These are phyloP conservation scores for Cetoscarus ocellatus DNA, from an alignment of 2,797 vertebrate genomes.

Conservation along the genomic window DNA sequence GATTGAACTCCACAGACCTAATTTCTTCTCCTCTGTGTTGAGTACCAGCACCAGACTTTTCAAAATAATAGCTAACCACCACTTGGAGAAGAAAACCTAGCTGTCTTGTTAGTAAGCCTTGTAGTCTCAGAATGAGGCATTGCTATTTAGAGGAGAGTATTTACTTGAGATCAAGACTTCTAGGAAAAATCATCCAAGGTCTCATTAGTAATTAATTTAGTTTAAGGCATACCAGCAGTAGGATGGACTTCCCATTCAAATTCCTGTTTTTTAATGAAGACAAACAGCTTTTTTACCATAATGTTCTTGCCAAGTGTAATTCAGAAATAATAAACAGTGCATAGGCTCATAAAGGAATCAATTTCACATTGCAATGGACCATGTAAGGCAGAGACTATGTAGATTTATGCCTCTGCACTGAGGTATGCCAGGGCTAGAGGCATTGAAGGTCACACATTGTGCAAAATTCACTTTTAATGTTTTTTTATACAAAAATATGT, in stretches of 20 bases:
- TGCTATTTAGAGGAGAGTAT: conserved; percentile 5
- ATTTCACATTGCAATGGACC: too few species aligned
- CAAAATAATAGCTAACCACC: conserved; percentile 63
- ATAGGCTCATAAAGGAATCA: too few species aligned
- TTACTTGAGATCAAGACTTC: neutral
- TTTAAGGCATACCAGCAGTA: neutral
- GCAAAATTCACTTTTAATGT: too few species aligned
- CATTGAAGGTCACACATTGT: too few species aligned
- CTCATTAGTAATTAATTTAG: conserved; percentile 6
- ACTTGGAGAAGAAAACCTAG: conserved; percentile 49
- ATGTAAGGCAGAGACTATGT: too few species aligned
- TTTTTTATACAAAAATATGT: too few species aligned
- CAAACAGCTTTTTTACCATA: too few species aligned
- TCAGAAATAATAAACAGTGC: too few species aligned
- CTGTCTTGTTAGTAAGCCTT: conserved; percentile 16
- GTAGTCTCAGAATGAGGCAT: conserved; percentile 28
- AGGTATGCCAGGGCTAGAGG: too few species aligned
- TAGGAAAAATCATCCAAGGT: neutral
- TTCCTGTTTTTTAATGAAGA: too few species aligned
- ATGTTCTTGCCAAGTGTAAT: too few species aligned
- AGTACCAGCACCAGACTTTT: conserved; percentile 62
- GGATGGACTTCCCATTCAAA: neutral
- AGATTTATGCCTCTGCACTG: too few species aligned
- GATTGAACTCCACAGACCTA: conserved; percentile 63
- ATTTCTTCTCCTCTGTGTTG: conserved; percentile 60